A percentile compares a stretch with the other conserved stretches of the same genome.
phyloP scores from a whole-genome alignment of 64 coral and sea anemone species.

The Porites lutea region DNA sequence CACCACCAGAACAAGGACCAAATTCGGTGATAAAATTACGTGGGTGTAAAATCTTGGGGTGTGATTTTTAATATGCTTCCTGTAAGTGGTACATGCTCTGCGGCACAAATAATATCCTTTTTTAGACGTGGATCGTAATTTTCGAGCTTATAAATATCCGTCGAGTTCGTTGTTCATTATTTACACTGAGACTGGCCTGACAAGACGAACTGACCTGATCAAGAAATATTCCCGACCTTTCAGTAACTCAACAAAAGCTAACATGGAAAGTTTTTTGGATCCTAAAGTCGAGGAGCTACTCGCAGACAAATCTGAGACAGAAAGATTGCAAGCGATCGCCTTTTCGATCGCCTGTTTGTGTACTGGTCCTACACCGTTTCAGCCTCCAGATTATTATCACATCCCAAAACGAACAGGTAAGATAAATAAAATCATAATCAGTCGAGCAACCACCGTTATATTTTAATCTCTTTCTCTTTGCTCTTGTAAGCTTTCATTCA shows the following conservation, averaged over 20 bases:
- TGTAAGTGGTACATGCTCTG: background rate
- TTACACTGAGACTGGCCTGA: background rate
- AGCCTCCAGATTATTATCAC: conserved; percentile 55
- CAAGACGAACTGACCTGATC: background rate
- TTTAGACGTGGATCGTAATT: conserved; percentile 7
- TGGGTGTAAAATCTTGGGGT: background rate
- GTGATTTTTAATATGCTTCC: background rate
- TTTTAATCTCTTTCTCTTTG: background rate
- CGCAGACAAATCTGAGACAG: conserved; percentile 37
- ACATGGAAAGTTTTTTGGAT: conserved; percentile 50
- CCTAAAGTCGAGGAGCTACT: conserved; percentile 46
- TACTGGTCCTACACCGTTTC: conserved; percentile 54
- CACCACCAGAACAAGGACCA: background rate
- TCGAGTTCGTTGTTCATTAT: background rate
- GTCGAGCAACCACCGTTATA: too few species aligned
- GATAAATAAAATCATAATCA: too few species aligned
- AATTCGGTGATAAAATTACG: background rate
- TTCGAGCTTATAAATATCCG: conserved; percentile 15
- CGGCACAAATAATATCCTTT: background rate
- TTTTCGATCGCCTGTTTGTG: conserved; percentile 64
- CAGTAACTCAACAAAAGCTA: background rate
- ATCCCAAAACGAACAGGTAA: conserved; percentile 53
- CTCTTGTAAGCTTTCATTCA: background rate
- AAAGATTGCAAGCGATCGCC: conserved; percentile 51
- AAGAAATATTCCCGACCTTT: background rate